Evolutionary conservation across 2,113 vertebrate species (phyloP), one percentile per base, ranked within the genome.

Genomic region (Gobio gobio): DNA sequence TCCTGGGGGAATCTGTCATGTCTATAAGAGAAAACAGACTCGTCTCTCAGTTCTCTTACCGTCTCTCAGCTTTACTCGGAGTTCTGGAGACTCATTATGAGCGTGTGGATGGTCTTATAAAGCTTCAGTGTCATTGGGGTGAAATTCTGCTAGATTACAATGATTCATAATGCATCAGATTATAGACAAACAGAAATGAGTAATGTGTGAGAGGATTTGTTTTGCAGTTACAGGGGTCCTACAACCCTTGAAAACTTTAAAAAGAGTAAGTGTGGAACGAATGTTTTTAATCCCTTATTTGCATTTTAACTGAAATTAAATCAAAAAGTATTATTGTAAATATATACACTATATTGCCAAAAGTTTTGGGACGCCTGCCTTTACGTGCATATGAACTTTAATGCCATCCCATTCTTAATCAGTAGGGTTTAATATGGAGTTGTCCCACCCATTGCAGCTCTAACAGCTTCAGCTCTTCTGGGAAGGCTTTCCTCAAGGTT

Each of bases 1-100:
- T 88, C 89, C 86, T 85, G 26, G 73, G 88, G 89, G 89, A 87
- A 89, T 78, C 84, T 70, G 77, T 86, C 78, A 78, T 83, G 74
- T 89, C 85, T 83, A 85, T 84, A 86, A 43, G 58, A 47, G 72
- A 74, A 82, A 86, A 86, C 83, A 70, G 68, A 10, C 80, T 56
- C 20, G 24, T 73, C 64, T 84, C 64, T 84, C 43, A 61, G 45
- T 73, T 51, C 49, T 70, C 59, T 33, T 18, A 13, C 22, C 1
- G 4, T 78, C 20, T 54, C 36, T 73, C 45, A 16, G 54, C 26
- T 64, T 74, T 45, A 26, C 64, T 43, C 14, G n/a, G 63, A 87
- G 72, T 54, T 24, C 16, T 85, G 56, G 64, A 79, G 74, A 86
- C 61, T 87, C 78, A 75, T 87, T 84, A 84, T 33, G 59, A 84